Conservation (phyloP, 23 tunicate genomes). For the Phallusia fumigata region DNA sequence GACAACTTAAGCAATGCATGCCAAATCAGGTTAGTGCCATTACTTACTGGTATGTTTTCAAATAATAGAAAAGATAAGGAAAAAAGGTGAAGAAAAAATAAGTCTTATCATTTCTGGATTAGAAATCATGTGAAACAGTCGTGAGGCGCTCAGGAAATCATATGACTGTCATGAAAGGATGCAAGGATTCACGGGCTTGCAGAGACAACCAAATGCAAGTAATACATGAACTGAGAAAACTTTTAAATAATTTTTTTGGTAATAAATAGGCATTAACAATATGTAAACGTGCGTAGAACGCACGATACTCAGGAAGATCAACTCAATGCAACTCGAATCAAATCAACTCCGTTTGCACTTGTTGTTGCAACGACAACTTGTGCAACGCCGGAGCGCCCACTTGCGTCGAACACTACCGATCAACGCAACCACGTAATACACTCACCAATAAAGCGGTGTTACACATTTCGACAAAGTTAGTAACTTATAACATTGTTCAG, state of each 20-base stretch:
- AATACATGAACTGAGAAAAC: neutral
- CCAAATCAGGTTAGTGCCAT: neutral
- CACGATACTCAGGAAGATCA: neutral
- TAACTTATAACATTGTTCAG: too few relatives aligned
- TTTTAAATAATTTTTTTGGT: too few relatives aligned
- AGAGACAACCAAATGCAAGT: neutral
- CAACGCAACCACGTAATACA: neutral
- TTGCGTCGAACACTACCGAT: neutral
- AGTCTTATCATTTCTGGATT: neutral
- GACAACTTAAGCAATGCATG: neutral
- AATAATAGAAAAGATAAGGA: neutral
- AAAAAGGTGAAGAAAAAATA: neutral
- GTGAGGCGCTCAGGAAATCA: neutral
- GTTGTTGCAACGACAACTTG: neutral
- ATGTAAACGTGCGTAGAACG: neutral
- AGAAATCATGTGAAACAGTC: conserved; percentile 2
- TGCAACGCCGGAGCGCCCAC: neutral
- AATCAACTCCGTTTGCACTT: neutral
- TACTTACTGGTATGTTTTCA: too few relatives aligned
- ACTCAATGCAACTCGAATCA: conserved; percentile 1
- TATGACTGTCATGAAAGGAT: neutral
- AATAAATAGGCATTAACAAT: neutral
- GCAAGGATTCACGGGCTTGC: neutral
- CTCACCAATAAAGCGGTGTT: too few relatives aligned
- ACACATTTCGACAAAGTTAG: too few relatives aligned